These are phyloP conservation scores for Matsumurasca onukii DNA, from an alignment of 1,140 invertebrate species.

Conservation along the genomic window DNA sequence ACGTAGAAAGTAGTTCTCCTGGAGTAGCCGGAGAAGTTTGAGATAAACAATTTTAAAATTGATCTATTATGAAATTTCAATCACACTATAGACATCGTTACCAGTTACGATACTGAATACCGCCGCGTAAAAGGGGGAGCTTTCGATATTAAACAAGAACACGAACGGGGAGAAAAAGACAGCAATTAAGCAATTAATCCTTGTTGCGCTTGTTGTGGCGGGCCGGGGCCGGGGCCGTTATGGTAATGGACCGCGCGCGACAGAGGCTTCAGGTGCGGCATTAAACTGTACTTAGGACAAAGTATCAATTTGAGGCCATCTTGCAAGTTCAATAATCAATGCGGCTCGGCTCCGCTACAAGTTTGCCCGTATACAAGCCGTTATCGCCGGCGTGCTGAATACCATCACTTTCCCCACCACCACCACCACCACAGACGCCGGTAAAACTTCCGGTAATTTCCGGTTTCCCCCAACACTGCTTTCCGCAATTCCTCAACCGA, in stretches of 20 bases:
- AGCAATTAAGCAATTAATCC: too few relatives aligned
- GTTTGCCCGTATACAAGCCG: constrained; percentile 6
- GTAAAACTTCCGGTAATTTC: neutral
- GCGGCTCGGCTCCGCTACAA: constrained; percentile 5
- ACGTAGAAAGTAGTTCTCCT: too few relatives aligned
- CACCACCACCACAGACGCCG: too few relatives aligned
- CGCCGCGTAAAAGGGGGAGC: too few relatives aligned
- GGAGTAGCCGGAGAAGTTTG: too few relatives aligned
- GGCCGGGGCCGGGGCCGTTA: neutral
- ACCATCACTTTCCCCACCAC: neutral
- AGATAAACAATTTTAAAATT: too few relatives aligned
- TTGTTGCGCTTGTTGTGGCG: too few relatives aligned
- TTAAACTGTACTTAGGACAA: constrained; percentile 7
- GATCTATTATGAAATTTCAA: too few relatives aligned
- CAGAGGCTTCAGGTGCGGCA: neutral
- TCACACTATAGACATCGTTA: too few relatives aligned
- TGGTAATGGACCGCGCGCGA: neutral
- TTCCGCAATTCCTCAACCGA: neutral
- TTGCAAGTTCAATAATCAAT: constrained; percentile 17
- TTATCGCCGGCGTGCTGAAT: neutral
- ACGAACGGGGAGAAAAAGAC: too few relatives aligned
- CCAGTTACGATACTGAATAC: too few relatives aligned
- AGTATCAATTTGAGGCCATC: constrained; percentile 26
- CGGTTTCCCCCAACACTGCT: neutral
- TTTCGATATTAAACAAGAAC: too few relatives aligned